Evolutionary conservation across 2,113 vertebrate genomes (phyloP), one percentile per base, ranked within the genome.

Genomic region (Nothobranchius furzeri): DNA sequence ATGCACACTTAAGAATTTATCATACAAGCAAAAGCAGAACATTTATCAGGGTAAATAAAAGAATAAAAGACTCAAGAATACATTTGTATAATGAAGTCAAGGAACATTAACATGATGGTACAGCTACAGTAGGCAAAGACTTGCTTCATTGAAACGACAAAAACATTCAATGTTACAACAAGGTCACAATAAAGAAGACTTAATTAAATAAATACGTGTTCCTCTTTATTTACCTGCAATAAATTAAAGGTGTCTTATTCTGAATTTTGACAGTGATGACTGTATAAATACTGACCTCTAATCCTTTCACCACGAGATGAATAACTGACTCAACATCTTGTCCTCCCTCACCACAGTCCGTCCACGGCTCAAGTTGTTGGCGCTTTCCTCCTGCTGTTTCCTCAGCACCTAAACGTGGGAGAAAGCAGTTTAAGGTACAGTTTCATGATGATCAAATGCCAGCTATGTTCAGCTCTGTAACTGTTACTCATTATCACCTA

Each of bases 301-400:
- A 76, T 87, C 84, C 89, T 83, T 85, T 90, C 83, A 93, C 60
- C 83, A 85, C 68, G 79, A 89, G 85, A 75, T 1, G 1, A 64
- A 50, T 63, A 76, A 59, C 62, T 74, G 79, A 52, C 53, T 68
- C 57, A 47, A 85, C 90, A 91, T 91, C 37, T 51, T 75, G 71
- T 54, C n/a, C 14, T 60, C 52, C 43, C 71, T 60, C 76, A 56
- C 57, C 56, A 15, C 6, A 40, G 55, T 60, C 42, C 20, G 17
- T 65, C 55, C 62, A 54, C 10, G 3, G 30, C 64, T 66, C 43
- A 15, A n/a, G 81, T 76, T 65, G 85, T 54, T 14, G 64, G 43
- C 13, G 7, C 15, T 67, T 30, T 60, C 43, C 12, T n/a, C 7
- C 7, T 9, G 42, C 36, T 24, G 73, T 43, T 62, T 68, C 51